Percentiles rank a stretch among this genome's conserved stretches.
Conservation (phyloP, 2,888 invertebrate species). For the Neoascia interrupta region DNA sequence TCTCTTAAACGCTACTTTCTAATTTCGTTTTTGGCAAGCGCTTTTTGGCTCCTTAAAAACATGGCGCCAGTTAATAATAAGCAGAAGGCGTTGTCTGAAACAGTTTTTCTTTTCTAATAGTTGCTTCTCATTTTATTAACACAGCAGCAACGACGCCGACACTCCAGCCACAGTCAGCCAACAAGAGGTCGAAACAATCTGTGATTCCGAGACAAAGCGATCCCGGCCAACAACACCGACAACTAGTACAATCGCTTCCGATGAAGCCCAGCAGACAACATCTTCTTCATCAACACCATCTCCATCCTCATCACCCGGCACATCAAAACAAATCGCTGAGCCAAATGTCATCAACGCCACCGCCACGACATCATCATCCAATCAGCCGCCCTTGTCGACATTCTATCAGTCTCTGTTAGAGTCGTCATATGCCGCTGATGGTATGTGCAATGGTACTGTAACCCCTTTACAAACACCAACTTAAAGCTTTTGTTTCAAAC, state of each 20-base stretch:
- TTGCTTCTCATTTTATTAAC: too few relatives aligned
- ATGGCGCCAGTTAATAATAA: too few relatives aligned
- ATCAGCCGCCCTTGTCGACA: constrained; percentile 73
- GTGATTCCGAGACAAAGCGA: constrained; percentile 45
- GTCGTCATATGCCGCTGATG: constrained; percentile 78
- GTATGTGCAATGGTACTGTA: constrained; percentile 70
- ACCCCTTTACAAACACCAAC: background rate
- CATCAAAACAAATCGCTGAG: constrained; percentile 41
- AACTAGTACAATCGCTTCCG: constrained; percentile 1
- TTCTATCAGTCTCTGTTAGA: constrained; percentile 79
- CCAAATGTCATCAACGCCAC: background rate
- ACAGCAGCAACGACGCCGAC: too few relatives aligned
- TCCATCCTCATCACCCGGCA: constrained; percentile 56
- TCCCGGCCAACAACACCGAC: constrained; percentile 51
- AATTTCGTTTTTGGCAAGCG: too few relatives aligned
- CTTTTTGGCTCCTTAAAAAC: too few relatives aligned
- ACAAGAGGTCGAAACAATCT: constrained; percentile 16
- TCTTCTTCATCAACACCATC: constrained; percentile 34
- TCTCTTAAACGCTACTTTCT: too few relatives aligned
- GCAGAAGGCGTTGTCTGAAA: too few relatives aligned
- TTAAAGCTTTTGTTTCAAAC: constrained; percentile 5
- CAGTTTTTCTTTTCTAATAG: too few relatives aligned
- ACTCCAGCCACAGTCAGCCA: too few relatives aligned
- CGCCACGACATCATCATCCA: constrained; percentile 25
- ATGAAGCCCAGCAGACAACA: background rate